phyloP scores from a whole-genome alignment of 2,888 invertebrate genomes.

The Cinara cedri region DNA sequence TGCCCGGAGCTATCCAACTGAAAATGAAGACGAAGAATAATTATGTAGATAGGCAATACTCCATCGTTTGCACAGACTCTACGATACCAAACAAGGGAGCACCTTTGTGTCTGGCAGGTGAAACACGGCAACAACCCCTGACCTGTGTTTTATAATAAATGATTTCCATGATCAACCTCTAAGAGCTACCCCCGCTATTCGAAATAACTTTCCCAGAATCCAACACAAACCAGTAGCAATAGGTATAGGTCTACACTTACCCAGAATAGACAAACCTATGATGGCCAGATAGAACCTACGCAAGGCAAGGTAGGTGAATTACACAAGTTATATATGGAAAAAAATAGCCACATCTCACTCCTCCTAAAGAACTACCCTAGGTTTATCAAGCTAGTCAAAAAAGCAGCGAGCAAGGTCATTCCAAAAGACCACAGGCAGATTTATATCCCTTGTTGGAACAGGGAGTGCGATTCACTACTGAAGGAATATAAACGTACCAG shows the following conservation, averaged over 20 bases:
- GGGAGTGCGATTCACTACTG: background rate
- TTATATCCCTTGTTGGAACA: conserved; percentile 17
- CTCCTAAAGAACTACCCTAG: conserved; percentile 1
- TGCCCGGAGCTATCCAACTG: conserved; percentile 10
- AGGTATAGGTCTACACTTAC: conserved; percentile 8
- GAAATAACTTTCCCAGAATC: background rate
- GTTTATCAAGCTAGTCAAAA: conserved; percentile 21
- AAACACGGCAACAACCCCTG: conserved; percentile 19
- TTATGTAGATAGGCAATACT: conserved; percentile 21
- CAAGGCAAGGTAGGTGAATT: background rate
- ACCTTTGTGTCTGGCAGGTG: conserved; percentile 6
- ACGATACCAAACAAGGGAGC: conserved; percentile 9
- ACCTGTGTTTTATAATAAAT: conserved; percentile 28
- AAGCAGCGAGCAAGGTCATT: background rate
- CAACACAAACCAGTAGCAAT: conserved; percentile 22
- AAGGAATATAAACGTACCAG: conserved; percentile 13
- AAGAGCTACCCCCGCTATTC: conserved; percentile 14
- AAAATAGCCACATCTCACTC: background rate
- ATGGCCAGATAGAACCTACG: conserved; percentile 10
- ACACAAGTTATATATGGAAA: conserved; percentile 8
- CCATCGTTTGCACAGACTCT: background rate
- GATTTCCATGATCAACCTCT: conserved; percentile 7
- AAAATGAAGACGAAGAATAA: conserved; percentile 19
- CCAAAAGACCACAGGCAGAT: conserved; percentile 12
- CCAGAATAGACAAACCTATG: background rate